Conservation (phyloP, 2,888 invertebrate species). For the Drosophila picticornis region DNA sequence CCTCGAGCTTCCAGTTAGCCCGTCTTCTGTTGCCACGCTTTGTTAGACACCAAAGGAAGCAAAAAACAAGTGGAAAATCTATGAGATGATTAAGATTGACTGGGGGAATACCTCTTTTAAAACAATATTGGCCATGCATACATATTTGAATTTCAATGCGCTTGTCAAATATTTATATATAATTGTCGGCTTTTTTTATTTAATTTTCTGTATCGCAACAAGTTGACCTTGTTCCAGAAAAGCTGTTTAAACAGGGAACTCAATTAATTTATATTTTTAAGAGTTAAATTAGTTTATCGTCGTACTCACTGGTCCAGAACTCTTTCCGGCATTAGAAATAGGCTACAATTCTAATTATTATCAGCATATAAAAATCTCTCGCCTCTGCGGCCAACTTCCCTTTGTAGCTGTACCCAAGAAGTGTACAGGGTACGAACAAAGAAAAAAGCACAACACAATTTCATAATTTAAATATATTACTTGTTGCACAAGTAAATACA, state of each 20-base stretch:
- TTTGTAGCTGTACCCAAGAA: neutral
- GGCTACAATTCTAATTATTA: neutral
- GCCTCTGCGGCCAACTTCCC: neutral
- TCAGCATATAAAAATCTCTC: neutral
- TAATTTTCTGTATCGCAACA: neutral
- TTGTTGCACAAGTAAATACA: neutral
- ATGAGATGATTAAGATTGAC: neutral
- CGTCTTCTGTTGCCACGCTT: constrained; percentile 31
- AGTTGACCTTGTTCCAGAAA: neutral
- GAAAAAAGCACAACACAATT: constrained; percentile 7
- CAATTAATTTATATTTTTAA: neutral
- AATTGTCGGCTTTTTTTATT: neutral
- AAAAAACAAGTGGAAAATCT: neutral
- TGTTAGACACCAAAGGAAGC: constrained; percentile 19
- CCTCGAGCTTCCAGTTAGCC: constrained; percentile 4
- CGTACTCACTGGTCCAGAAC: neutral
- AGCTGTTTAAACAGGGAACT: neutral
- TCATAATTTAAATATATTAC: constrained; percentile 22
- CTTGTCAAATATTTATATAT: neutral
- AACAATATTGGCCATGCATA: neutral
- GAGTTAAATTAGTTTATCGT: neutral
- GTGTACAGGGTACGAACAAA: constrained; percentile 9
- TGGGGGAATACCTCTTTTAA: neutral
- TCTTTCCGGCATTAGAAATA: neutral
- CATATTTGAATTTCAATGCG: neutral